These are phyloP conservation scores for Anolis carolinensis DNA, from an alignment of 2,113 vertebrate genomes.

Conservation along the genomic window DNA sequence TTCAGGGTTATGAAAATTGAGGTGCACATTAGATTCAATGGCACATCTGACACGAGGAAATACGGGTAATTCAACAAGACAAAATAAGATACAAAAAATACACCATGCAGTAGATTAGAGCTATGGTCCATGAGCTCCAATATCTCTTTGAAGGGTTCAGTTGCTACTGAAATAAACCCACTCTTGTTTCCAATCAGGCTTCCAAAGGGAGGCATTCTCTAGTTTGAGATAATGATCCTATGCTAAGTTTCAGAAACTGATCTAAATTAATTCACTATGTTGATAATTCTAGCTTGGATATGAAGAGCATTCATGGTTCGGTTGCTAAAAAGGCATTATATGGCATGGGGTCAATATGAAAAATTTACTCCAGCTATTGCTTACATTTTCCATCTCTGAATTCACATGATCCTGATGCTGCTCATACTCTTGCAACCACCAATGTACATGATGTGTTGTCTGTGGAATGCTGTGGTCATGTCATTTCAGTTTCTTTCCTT, in stretches of 20 bases:
- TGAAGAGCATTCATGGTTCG: not conserved
- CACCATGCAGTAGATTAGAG: too few species aligned
- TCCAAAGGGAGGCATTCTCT: not conserved
- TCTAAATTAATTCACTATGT: rapidly evolving
- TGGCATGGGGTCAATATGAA: conserved; percentile 16
- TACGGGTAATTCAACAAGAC: too few species aligned
- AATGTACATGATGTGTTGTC: conserved; percentile 34
- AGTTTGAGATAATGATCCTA: rapidly evolving
- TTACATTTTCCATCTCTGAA: not conserved
- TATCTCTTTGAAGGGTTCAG: too few species aligned
- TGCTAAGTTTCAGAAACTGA: not conserved
- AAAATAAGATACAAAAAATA: too few species aligned
- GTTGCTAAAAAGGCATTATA: not conserved
- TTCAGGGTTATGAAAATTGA: too few species aligned
- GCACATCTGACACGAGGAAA: too few species aligned
- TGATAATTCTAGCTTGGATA: not conserved
- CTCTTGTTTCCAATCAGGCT: too few species aligned
- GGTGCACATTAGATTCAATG: too few species aligned
- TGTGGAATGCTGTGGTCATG: conserved; percentile 42
- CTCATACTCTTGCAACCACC: conserved; percentile 8
- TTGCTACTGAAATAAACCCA: too few species aligned
- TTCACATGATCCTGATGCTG: conserved; percentile 4
- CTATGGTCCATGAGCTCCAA: too few species aligned
- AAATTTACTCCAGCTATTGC: not conserved
- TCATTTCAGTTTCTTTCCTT: conserved; percentile 4